Evolutionary conservation across 1,140 invertebrate genomes (phyloP).

Genomic region (Bombus huntii): DNA sequence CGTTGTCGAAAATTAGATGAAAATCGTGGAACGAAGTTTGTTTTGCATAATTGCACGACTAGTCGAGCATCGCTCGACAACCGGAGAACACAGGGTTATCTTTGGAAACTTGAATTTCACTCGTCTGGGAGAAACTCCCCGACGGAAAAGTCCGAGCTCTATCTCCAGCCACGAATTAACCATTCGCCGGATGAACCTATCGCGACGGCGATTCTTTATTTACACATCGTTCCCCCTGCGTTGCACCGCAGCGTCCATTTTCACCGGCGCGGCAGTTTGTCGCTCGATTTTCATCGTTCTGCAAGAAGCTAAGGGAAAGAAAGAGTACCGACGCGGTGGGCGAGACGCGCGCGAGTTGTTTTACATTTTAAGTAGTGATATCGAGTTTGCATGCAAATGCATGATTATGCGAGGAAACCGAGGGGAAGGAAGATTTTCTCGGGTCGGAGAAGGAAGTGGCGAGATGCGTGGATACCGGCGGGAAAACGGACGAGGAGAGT

Average conservation of each 20-base stretch:
- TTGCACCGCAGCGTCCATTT: conserved; percentile 16
- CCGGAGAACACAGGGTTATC: too few relatives aligned
- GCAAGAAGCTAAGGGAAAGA: not conserved
- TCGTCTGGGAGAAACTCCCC: not conserved
- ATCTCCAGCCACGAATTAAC: conserved; percentile 3
- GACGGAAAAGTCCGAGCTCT: not conserved
- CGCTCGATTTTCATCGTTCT: conserved; percentile 40
- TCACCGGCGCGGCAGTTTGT: conserved; percentile 26
- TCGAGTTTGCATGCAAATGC: conserved; percentile 82
- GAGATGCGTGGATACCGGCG: not conserved
- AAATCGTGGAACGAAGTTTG: not conserved
- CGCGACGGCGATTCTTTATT: conserved; percentile 40
- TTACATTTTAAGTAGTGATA: conserved; percentile 82
- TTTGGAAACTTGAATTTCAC: not conserved
- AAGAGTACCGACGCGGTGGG: not conserved
- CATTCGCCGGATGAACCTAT: not conserved
- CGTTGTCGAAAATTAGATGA: not conserved
- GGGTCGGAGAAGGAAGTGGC: conserved; percentile 20
- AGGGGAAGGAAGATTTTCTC: conserved; percentile 43
- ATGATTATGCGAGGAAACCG: conserved; percentile 75
- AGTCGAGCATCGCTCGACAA: not conserved
- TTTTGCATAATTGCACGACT: not conserved
- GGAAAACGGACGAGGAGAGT: conserved; percentile 4
- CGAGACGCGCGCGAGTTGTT: conserved; percentile 74
- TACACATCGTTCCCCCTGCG: not conserved